Evolutionary conservation across 2,797 vertebrate genomes (phyloP).

Genomic region (Anabacerthia variegaticeps): DNA sequence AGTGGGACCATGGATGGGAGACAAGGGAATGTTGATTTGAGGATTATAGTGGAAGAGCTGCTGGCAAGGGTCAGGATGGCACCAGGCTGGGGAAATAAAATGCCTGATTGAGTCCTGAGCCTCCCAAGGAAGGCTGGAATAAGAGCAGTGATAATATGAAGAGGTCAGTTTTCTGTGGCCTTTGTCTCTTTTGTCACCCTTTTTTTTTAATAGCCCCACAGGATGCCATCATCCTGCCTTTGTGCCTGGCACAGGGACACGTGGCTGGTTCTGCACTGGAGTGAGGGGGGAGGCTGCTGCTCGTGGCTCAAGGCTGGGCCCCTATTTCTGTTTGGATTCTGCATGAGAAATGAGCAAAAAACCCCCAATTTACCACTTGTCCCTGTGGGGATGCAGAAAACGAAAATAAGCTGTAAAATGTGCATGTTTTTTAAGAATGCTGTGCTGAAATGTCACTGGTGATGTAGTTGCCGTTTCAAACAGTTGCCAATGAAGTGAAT

Average conservation of each 20-base stretch:
- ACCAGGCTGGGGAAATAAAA: background rate
- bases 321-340: background rate
- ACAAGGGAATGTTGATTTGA: background rate
- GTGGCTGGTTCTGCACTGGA: background rate
- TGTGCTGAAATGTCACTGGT: background rate
- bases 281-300: background rate
- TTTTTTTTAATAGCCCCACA: background rate
- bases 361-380: background rate
- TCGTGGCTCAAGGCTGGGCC: background rate
- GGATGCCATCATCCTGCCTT: background rate
- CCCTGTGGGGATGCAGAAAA: background rate
- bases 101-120: background rate
- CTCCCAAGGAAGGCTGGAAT: background rate
- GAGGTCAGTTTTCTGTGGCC: background rate
- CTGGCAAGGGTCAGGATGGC: background rate
- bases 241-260: background rate
- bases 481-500: background rate
- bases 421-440: background rate
- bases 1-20: fast-evolving
- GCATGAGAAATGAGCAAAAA: background rate
- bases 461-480: background rate
- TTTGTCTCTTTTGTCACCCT: background rate
- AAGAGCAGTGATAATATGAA: background rate
- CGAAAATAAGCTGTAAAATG: background rate
- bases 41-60: background rate